Base-by-base conservation (phyloP, 1,140 invertebrate genomes). In the Cotesia typhae region DNA sequence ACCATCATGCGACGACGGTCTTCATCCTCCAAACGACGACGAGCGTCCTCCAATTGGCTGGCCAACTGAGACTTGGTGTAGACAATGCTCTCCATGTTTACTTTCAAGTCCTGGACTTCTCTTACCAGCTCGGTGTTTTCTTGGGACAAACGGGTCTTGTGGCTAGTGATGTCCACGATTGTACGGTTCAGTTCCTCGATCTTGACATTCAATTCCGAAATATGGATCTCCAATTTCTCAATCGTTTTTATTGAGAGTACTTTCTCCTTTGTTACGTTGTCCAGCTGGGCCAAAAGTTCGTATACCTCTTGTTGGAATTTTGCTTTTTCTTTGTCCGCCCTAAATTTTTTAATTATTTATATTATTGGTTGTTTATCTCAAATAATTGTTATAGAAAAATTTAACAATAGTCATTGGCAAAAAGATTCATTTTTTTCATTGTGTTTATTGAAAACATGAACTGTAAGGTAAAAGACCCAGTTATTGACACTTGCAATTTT, bases 281-380 rank as follows among this genome's bases (percentile, higher is more conserved):
- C 97, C 79, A 98, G 91, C 89, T 98, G 96, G 75, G 96, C 91
- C 81, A 98, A 90, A 74, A 98, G 90, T 88, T 98, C 96, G 88
- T 97, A 98, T 38, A 98, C 94, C 90, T 98, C 97, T 81, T 94
- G 91, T 88, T 98, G 96, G 89, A 98, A 96, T 89, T 97, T 97
- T 79, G 92, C 89, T 88, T 97, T 98, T 85, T 98, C 97, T 86
- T 98, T 98, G 86, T 98, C 96, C 83, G 63, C 51, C 14, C 65
- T 53, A 53, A 7, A 71, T 53, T 65, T 64, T 35, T 7, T 4
- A 71, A n/a, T 12, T 37, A 17, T 14, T 64, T 35, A 28, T 37
- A 36, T 53, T 28, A 68, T 51, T 53, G 3, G 12, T 9, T 17
- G 4, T 35, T 10, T 4, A 28, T 28, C 28, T 28, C 2, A 28